These are phyloP conservation scores for Caenorhabditis japonica DNA, from an alignment of 2,888 invertebrate genomes.

Conservation along the genomic window DNA sequence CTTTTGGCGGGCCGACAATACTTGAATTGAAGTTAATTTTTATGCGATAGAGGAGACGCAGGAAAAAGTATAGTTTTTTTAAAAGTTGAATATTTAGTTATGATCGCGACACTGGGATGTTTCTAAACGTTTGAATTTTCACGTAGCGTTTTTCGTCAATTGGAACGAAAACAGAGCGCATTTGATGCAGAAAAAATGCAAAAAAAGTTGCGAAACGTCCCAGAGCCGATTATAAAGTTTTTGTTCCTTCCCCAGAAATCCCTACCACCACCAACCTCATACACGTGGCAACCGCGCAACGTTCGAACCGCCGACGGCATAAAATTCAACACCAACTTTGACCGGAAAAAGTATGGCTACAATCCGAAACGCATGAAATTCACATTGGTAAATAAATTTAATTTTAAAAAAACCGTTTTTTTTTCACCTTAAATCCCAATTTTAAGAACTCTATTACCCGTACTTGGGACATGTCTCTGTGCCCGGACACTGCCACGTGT, in stretches of 20 bases:
- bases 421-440: background rate
- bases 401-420: background rate
- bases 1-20: too few species aligned
- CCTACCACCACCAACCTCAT: constrained; percentile 15
- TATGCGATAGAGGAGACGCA: too few species aligned
- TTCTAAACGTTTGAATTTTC: too few species aligned
- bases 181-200: too few species aligned
- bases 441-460: constrained; percentile 57
- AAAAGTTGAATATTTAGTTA: too few species aligned
- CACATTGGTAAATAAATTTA: constrained; percentile 41
- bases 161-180: too few species aligned
- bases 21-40: too few species aligned
- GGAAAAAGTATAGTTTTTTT: too few species aligned
- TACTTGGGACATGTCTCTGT: constrained; percentile 67
- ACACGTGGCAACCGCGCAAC: constrained; percentile 12
- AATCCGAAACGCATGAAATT: constrained; percentile 59
- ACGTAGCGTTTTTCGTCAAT: too few species aligned
- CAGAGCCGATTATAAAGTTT: too few species aligned
- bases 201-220: too few species aligned
- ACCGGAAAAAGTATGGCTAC: constrained; percentile 44
- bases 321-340: constrained; percentile 26
- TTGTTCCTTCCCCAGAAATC: constrained; percentile 33
- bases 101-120: too few species aligned
- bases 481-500: constrained; percentile 56
- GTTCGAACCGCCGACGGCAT: constrained; percentile 10